Evolutionary conservation across 2,113 vertebrate genomes (phyloP), one percentile per base, ranked within the genome.

Genomic region (Vombatus ursinus): DNA sequence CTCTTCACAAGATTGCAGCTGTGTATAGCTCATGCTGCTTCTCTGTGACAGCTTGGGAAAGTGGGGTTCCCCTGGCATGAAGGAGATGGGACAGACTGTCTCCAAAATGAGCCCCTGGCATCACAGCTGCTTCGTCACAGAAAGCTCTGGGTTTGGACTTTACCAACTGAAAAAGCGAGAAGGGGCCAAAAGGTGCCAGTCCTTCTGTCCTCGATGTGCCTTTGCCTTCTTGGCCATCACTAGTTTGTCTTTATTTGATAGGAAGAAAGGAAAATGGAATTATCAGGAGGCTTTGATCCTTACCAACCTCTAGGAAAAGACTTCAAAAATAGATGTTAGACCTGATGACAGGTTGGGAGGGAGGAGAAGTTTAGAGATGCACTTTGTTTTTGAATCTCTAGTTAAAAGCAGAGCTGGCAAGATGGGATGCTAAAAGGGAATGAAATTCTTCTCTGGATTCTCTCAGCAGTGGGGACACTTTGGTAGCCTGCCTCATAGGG

Each of bases 1-100:
- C 95, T 93, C 68, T 97, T 97, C 52, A 93, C 44, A 52, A 91
- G 54, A 12, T 44, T n/a, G 95, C 96, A 96, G 97, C 96, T 96
- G 95, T 12, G 25, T 47, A 51, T 1, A 6, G 57, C 94, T n/a
- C 48, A 0, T 57, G 22, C 25, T 1, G 53, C 51, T 53, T 50
- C 52, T 90, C 47, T 22, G 68, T 50, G 37, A 12, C 31, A 0
- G 50, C 49, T 31, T 25, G 25, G 95, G 91, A 95, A 96, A 95
- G 94, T 95, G 49, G 92, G 50, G 50, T 51, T 52, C 91, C 44
- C 37, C 10, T 26, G 0, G 77, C n/a, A 52, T 12, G 49, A 77
- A 93, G 51, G 89, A 44, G 44, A 37, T 0, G 31, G 51, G 37
- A 54, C 19, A 37, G 48, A 91, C 25, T 8, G 49, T 52, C 84